Conservation (phyloP, 2,888 invertebrate species). For the Drosophila fulvimacula region DNA sequence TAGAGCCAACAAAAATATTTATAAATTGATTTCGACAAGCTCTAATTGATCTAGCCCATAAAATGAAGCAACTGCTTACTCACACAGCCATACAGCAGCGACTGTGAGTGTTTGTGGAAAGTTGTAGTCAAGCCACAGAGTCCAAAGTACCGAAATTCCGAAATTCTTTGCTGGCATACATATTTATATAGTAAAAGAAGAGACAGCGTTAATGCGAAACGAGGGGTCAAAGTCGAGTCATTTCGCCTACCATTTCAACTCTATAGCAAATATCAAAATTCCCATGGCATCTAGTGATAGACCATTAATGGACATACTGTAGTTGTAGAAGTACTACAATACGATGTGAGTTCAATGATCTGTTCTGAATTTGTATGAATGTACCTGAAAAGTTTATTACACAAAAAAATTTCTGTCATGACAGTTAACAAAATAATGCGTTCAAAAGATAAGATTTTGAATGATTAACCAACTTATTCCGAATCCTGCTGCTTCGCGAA, state of each 20-base stretch:
- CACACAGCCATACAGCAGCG: neutral
- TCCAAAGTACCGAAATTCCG: conserved; percentile 56
- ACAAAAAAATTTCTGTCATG: neutral
- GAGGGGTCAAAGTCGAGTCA: conserved; percentile 11
- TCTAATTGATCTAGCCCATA: conserved; percentile 41
- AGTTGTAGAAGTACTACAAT: too few relatives aligned
- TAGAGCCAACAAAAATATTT: conserved; percentile 40
- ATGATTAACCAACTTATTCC: neutral
- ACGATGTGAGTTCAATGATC: conserved; percentile 7
- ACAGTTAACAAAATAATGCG: neutral
- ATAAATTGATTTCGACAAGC: conserved; percentile 26
- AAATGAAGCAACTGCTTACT: conserved; percentile 5
- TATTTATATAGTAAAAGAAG: conserved; percentile 49
- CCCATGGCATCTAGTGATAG: too few relatives aligned
- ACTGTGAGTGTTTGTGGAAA: conserved; percentile 41
- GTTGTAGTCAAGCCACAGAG: conserved; percentile 35
- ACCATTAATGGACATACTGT: too few relatives aligned
- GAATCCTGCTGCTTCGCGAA: conserved; percentile 86
- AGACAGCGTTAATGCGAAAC: conserved; percentile 20
- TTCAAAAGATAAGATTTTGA: neutral
- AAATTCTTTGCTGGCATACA: conserved; percentile 40
- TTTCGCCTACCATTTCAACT: neutral
- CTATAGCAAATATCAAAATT: neutral
- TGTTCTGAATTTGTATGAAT: conserved; percentile 1
- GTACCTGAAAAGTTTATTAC: neutral